These are phyloP conservation scores for Cantharis rufa DNA, from an alignment of 2,888 invertebrate species.

Conservation along the genomic window DNA sequence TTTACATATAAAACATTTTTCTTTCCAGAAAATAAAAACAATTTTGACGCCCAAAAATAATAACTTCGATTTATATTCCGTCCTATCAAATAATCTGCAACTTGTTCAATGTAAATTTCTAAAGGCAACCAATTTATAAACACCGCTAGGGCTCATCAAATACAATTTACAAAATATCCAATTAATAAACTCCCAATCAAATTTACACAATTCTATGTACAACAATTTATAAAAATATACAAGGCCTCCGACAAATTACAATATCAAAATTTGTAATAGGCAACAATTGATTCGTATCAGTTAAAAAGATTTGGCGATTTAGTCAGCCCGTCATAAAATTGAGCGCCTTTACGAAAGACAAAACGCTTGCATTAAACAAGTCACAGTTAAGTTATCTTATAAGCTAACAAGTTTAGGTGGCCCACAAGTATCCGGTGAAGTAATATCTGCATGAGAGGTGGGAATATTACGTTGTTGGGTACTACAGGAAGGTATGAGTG, in stretches of 20 bases:
- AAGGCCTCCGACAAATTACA: neutral
- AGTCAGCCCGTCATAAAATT: neutral
- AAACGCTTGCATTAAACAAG: slow-evolving; percentile 21
- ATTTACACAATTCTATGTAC: neutral
- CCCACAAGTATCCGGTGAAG: slow-evolving; percentile 75
- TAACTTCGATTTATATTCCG: slow-evolving; percentile 7
- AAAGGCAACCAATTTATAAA: slow-evolving; percentile 16
- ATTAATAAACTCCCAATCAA: neutral
- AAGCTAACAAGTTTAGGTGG: slow-evolving; percentile 82
- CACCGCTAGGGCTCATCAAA: neutral
- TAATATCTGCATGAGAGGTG: slow-evolving; percentile 61
- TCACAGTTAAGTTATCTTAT: slow-evolving; percentile 54
- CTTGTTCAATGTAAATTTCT: slow-evolving; percentile 14
- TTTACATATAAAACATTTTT: slow-evolving; percentile 20
- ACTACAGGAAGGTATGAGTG: slow-evolving; percentile 72
- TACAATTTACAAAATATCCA: neutral
- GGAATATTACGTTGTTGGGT: slow-evolving; percentile 76
- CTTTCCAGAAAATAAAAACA: slow-evolving; percentile 10
- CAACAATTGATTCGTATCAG: neutral
- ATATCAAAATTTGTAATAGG: neutral
- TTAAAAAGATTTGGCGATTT: neutral
- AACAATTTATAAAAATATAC: slow-evolving; percentile 3
- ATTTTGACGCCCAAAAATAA: slow-evolving; percentile 18
- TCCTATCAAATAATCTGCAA: slow-evolving; percentile 17
- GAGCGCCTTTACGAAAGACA: slow-evolving; percentile 22